A percentile compares a stretch with the other conserved stretches of the same genome.
These are phyloP conservation scores for Clarias magur DNA, from an alignment of 2,113 vertebrate genomes.

Conservation along the genomic window DNA sequence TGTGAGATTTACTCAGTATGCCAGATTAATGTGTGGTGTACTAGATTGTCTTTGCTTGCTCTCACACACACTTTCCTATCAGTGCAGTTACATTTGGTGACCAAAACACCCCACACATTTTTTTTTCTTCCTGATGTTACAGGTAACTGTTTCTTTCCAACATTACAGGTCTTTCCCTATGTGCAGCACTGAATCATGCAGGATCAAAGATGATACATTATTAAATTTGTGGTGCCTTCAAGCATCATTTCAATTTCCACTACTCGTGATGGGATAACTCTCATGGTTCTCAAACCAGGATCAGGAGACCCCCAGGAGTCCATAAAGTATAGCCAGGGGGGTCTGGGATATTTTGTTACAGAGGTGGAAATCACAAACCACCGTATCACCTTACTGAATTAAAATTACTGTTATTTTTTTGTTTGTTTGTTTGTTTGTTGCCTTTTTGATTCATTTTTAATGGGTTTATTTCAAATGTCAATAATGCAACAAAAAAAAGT, in stretches of 20 bases:
- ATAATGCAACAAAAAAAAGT: neutral
- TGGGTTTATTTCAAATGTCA: neutral
- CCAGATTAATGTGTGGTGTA: slow-evolving; percentile 44
- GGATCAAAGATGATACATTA: neutral
- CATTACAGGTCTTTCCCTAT: neutral
- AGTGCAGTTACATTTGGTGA: neutral
- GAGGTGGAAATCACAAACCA: neutral
- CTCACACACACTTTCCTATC: neutral
- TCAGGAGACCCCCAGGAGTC: neutral
- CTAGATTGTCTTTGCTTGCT: slow-evolving; percentile 28
- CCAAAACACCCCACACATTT: neutral
- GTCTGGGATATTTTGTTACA: neutral
- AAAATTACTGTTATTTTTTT: neutral
- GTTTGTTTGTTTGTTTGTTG: neutral
- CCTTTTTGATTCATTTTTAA: neutral
- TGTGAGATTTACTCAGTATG: slow-evolving; percentile 52
- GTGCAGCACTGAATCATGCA: neutral
- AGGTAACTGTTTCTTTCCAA: neutral
- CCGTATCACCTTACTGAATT: neutral
- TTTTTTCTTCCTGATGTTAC: neutral
- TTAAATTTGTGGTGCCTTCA: neutral
- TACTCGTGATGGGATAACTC: neutral
- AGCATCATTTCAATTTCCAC: neutral
- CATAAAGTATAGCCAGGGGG: neutral
- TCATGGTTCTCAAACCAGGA: neutral